Conservation (phyloP, 2,797 vertebrate species). For the Pyrocephalus nanus region DNA sequence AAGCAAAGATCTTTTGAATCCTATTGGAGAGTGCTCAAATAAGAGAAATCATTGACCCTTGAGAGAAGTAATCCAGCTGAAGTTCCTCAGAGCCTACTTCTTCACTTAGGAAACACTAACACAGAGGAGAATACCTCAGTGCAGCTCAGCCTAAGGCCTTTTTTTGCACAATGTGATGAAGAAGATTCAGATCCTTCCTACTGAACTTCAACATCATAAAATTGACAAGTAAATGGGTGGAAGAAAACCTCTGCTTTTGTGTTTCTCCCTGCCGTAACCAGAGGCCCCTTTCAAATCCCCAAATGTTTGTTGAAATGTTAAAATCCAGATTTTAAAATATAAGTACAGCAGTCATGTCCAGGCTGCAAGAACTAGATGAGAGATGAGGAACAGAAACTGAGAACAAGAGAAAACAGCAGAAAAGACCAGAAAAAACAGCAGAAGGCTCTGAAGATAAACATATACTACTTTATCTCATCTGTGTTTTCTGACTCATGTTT, state of each 20-base stretch:
- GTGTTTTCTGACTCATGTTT: not conserved
- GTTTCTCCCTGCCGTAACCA: not conserved
- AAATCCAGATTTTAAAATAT: not conserved
- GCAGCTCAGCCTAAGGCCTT: not conserved
- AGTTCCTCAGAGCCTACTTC: not conserved
- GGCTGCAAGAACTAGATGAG: not conserved
- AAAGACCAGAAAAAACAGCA: not conserved
- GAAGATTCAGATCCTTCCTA: not conserved
- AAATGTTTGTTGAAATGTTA: not conserved
- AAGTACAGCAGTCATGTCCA: not conserved
- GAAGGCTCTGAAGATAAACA: not conserved
- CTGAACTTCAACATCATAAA: not conserved
- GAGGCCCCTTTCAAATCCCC: not conserved
- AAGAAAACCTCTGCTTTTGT: not conserved
- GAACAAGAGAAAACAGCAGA: not conserved
- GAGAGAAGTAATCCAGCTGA: slow-evolving; percentile 4
- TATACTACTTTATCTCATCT: not conserved
- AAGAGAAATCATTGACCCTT: not conserved
- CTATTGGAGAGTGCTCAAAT: not conserved
- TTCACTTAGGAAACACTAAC: not conserved
- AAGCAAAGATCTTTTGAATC: slow-evolving; percentile 5
- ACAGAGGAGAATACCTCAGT: not conserved
- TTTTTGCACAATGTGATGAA: not conserved
- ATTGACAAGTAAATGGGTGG: not conserved
- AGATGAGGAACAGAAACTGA: not conserved